Conservation (phyloP, 1,140 invertebrate genomes). For the Trissolcus basalis region DNA sequence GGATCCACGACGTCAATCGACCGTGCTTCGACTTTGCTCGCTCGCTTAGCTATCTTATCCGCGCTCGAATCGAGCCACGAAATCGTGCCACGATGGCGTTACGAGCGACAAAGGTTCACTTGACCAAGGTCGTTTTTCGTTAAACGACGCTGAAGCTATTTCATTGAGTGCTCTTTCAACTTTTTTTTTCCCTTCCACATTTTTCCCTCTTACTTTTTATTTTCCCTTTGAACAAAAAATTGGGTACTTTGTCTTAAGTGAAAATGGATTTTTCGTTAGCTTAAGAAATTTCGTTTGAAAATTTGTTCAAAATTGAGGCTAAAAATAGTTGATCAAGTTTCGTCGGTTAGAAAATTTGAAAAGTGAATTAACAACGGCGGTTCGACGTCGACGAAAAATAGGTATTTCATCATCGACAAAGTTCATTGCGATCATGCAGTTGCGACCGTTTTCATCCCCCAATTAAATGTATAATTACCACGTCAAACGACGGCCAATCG, state of each 20-base stretch:
- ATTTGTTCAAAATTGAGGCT: too few species aligned
- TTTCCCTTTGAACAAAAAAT: too few species aligned
- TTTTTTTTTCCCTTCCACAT: neutral
- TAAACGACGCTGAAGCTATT: conserved; percentile 7
- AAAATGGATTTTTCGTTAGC: too few species aligned
- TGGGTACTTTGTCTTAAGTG: too few species aligned
- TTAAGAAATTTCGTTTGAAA: too few species aligned
- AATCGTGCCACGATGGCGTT: conserved; percentile 36
- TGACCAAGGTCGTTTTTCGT: conserved; percentile 41
- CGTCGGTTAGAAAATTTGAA: neutral
- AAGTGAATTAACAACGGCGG: neutral
- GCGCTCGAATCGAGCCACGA: conserved; percentile 27
- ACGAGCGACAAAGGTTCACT: conserved; percentile 12
- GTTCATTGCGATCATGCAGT: conserved; percentile 6
- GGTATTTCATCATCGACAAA: neutral
- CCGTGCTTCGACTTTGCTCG: conserved; percentile 44
- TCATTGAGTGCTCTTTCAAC: conserved; percentile 1
- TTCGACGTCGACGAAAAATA: too few species aligned
- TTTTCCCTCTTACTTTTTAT: too few species aligned
- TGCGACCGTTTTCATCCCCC: neutral
- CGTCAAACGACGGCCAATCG: conserved; percentile 18
- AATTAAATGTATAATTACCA: conserved; percentile 15
- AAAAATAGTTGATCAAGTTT: too few species aligned
- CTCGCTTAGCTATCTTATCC: conserved; percentile 36
- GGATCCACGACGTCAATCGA: conserved; percentile 49